These are phyloP conservation scores for Saturnia japonica DNA, from an alignment of 2,888 invertebrate species.

Conservation along the genomic window DNA sequence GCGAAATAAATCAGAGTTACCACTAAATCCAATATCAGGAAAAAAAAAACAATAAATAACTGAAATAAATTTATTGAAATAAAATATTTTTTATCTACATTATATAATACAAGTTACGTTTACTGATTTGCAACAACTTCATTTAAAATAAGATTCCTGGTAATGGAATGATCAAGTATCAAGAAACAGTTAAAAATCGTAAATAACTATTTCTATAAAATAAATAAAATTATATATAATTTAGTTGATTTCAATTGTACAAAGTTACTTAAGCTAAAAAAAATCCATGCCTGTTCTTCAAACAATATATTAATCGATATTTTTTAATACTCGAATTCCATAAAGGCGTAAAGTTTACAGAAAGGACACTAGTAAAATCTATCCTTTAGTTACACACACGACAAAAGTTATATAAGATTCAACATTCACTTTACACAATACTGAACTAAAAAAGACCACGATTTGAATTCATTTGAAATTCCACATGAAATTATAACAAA, in stretches of 20 bases:
- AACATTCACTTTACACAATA: background rate
- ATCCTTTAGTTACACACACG: too few relatives aligned
- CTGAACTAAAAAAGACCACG: background rate
- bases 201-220: background rate
- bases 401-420: background rate
- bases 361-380: background rate
- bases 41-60: conserved; percentile 16
- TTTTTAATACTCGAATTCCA: background rate
- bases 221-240: background rate
- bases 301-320: background rate
- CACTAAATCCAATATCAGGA: background rate
- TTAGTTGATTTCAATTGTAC: background rate
- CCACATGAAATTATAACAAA: background rate
- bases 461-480: background rate
- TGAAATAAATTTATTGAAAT: conserved; percentile 30
- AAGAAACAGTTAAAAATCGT: background rate
- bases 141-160: background rate
- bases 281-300: background rate
- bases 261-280: background rate
- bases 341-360: background rate
- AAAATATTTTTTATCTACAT: conserved; percentile 21
- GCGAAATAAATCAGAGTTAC: background rate
- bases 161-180: conserved; percentile 30
- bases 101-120: conserved; percentile 25
- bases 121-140: background rate